phyloP scores from a whole-genome alignment of 2,113 vertebrate genomes.

The Eonycteris spelaea region DNA sequence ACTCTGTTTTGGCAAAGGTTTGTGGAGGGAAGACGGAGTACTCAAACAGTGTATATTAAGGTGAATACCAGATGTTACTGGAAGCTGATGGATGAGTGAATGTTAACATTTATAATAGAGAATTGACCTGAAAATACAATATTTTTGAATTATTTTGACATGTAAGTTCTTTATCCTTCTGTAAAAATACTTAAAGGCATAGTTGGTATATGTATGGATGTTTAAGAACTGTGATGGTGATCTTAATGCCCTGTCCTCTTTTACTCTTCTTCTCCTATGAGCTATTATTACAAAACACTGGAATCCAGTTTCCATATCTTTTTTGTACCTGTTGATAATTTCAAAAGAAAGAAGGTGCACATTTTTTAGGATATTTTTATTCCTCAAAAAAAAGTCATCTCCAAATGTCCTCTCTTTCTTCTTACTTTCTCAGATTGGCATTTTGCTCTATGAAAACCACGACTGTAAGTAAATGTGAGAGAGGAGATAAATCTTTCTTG shows the following conservation, averaged over 20 bases:
- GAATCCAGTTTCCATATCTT: background rate
- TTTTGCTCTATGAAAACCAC: background rate
- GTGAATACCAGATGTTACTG: background rate
- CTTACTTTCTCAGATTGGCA: background rate
- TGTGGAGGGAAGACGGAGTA: background rate
- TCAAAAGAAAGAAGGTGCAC: background rate
- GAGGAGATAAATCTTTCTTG: background rate
- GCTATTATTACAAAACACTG: background rate
- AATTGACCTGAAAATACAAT: constrained; percentile 49
- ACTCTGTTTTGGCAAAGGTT: constrained; percentile 4
- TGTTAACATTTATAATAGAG: constrained; percentile 38
- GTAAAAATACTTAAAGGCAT: constrained; percentile 39
- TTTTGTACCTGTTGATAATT: background rate
- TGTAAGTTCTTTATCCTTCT: background rate
- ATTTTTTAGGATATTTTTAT: background rate
- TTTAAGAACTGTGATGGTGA: constrained; percentile 11
- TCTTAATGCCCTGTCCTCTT: background rate
- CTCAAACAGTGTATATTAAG: background rate
- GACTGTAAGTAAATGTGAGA: background rate
- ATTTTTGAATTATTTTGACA: constrained; percentile 51
- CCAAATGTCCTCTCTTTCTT: background rate
- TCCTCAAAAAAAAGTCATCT: background rate
- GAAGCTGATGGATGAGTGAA: constrained; percentile 38
- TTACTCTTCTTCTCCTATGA: background rate
- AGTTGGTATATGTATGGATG: background rate